phyloP scores from a whole-genome alignment of 2,888 invertebrate genomes.

The Microctonus hyperodae region DNA sequence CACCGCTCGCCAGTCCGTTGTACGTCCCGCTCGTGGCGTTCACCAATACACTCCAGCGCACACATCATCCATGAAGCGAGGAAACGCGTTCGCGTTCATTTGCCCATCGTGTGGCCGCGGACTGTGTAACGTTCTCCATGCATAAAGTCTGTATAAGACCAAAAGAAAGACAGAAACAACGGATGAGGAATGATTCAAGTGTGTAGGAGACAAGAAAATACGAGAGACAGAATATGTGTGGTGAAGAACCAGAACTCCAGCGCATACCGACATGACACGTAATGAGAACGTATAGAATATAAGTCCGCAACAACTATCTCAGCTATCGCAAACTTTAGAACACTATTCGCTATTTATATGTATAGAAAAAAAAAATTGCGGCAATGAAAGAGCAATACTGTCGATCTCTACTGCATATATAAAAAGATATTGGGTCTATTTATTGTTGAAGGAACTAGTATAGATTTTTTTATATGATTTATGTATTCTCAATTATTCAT shows the following conservation, averaged over 20 bases:
- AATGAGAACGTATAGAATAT: slow-evolving; percentile 62
- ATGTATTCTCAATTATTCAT: background rate
- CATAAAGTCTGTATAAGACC: background rate
- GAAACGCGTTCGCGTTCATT: slow-evolving; percentile 13
- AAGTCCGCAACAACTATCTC: slow-evolving; percentile 40
- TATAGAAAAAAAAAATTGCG: background rate
- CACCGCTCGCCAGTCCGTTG: slow-evolving; percentile 38
- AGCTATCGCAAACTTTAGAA: background rate
- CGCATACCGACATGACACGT: slow-evolving; percentile 63
- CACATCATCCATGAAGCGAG: background rate
- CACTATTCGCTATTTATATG: slow-evolving; percentile 3
- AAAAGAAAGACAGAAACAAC: background rate
- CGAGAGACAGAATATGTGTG: slow-evolving; percentile 30
- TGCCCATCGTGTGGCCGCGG: background rate
- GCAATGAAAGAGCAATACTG: slow-evolving; percentile 12
- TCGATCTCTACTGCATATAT: slow-evolving; percentile 11
- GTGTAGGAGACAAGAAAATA: slow-evolving; percentile 7
- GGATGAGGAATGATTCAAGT: slow-evolving; percentile 9
- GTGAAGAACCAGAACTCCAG: slow-evolving; percentile 37
- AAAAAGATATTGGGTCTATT: slow-evolving; percentile 12
- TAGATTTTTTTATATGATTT: slow-evolving; percentile 6
- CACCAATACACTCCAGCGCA: slow-evolving; percentile 2
- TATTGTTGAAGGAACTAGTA: slow-evolving; percentile 26
- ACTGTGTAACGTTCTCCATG: background rate
- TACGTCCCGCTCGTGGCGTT: slow-evolving; percentile 35